A percentile compares a stretch with the other conserved stretches of the same genome.
These are phyloP conservation scores for Pyrrhia umbra DNA, from an alignment of 2,888 invertebrate genomes.

Conservation along the genomic window DNA sequence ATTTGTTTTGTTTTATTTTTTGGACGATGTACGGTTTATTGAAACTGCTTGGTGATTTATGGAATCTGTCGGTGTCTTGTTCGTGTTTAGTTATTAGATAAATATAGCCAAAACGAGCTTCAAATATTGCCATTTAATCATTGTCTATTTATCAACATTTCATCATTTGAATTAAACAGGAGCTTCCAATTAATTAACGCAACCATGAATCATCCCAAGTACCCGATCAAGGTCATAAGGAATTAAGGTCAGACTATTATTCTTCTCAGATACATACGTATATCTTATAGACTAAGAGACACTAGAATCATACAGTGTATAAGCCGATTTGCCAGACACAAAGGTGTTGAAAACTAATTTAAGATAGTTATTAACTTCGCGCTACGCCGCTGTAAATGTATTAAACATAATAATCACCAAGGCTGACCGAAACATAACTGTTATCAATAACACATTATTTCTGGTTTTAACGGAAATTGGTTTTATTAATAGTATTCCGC, in stretches of 20 bases:
- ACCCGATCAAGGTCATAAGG: conserved; percentile 29
- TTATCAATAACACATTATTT: conserved; percentile 47
- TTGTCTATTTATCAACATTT: conserved; percentile 40
- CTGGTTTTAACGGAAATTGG: conserved; percentile 63
- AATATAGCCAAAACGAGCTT: conserved; percentile 12
- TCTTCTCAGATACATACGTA: conserved; percentile 1
- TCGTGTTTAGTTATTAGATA: conserved; percentile 9
- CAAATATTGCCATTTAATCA: conserved; percentile 18
- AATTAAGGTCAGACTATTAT: neutral
- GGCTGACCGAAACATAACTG: conserved; percentile 46
- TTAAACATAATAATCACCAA: conserved; percentile 51
- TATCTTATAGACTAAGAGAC: conserved; percentile 9
- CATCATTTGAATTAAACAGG: conserved; percentile 26
- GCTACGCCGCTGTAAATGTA: conserved; percentile 31
- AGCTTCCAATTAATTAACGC: conserved; percentile 14
- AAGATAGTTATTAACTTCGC: conserved; percentile 40
- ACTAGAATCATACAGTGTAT: conserved; percentile 22
- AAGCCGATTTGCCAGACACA: conserved; percentile 51
- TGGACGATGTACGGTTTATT: conserved; percentile 27
- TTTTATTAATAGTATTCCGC: conserved; percentile 49
- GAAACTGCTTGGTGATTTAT: conserved; percentile 41
- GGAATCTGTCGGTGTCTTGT: conserved; percentile 18
- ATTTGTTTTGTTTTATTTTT: conserved; percentile 52
- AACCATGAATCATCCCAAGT: conserved; percentile 27
- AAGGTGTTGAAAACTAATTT: conserved; percentile 36